Percentiles rank a stretch among this genome's conserved stretches.
phyloP scores from a whole-genome alignment of 2,797 vertebrate species.

The Cebuella pygmaea region DNA sequence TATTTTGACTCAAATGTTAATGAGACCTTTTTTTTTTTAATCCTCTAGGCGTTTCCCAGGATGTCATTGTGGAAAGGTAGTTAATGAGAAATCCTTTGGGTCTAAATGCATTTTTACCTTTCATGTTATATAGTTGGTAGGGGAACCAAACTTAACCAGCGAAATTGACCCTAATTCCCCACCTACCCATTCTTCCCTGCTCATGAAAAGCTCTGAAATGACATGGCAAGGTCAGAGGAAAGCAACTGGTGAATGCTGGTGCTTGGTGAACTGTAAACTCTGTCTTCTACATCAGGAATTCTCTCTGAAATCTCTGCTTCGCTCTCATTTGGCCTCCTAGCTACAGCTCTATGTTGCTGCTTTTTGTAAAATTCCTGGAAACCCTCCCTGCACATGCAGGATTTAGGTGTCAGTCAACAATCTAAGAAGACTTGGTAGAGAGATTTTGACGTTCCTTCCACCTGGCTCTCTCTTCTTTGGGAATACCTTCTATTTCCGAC shows the following conservation, averaged over 20 bases:
- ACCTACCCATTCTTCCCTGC: neutral
- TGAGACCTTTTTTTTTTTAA: neutral
- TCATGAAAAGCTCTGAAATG: conserved; percentile 1
- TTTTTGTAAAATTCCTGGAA: neutral
- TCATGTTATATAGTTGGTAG: neutral
- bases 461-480: neutral
- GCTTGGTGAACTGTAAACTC: neutral
- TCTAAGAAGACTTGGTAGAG: neutral
- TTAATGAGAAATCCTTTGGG: conserved; percentile 24
- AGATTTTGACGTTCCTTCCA: neutral
- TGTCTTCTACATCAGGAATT: neutral
- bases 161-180: conserved; percentile 3
- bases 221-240: neutral
- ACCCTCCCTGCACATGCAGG: neutral
- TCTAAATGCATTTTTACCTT: conserved; percentile 25
- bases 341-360: neutral
- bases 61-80: neutral
- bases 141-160: neutral
- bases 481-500: neutral
- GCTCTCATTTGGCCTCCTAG: neutral
- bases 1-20: conserved; percentile 44
- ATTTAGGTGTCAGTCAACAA: neutral
- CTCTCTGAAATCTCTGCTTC: neutral
- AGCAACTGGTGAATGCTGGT: neutral
- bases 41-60: neutral